Evolutionary conservation across 2,888 invertebrate genomes (phyloP), one percentile per base, ranked within the genome.

Genomic region (Volucella bombylans): DNA sequence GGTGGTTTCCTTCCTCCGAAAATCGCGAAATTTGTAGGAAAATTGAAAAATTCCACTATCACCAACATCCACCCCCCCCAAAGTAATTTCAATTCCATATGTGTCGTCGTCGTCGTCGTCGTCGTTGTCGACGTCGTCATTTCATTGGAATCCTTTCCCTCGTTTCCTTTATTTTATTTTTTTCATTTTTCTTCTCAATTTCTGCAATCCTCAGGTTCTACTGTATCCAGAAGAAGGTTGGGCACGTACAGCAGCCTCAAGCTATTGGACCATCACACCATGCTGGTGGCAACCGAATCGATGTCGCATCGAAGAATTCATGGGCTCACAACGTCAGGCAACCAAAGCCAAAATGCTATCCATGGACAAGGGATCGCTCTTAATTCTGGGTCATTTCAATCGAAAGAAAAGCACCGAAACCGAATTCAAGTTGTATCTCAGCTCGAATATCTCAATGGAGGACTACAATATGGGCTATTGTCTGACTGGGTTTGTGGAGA

Each of bases 391-490:
- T 82, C 95, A 90, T 87, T 91, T 91, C 89, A 95, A 43, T 96
- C 96, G 91, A 95, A 96, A 89, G 94, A 95, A 89, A 93, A 94
- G 89, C 93, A 94, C 43, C 93, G 93, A 39, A 95, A 95, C 90
- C 43, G 96, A 96, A 92, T 96, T 96, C 91, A 96, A 96, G 94
- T 92, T 96, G 90, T 95, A 95, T 92, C 94, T 97, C 90, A 96
- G 96, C 82, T 96, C 96, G 82, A 96, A 96, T 92, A 96, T 97
- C 89, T 95, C 96, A 59, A 95, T 95, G 89, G 95, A 96, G 65
- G 97, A 97, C 92, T 96, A 96, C 93, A 96, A 96, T 92, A 96
- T 96, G 95, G 97, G 97, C 64, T 97, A 97, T 93, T 96, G 96
- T 90, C 96, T 97, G 94, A 97, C 96, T 1, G 97, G 97, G 11